A percentile compares a stretch with the other conserved stretches of the same genome.
Conservation (phyloP, 2,113 vertebrate genomes). For the Atlantisia rogersi region DNA sequence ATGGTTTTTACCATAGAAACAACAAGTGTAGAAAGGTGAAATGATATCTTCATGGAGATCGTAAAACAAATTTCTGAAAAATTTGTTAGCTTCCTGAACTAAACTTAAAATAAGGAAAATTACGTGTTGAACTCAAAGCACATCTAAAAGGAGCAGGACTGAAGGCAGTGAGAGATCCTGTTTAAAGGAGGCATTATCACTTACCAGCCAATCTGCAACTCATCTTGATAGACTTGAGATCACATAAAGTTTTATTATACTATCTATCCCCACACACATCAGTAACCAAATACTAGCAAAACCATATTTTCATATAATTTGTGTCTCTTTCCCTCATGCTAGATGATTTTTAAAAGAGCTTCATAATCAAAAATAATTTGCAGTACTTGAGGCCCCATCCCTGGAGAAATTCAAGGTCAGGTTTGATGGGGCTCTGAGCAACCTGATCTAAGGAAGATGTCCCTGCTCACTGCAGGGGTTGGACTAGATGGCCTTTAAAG, state of each 20-base stretch:
- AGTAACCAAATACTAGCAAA: not conserved
- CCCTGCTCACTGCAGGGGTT: too few relatives aligned
- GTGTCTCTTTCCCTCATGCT: not conserved
- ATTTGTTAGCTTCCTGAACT: not conserved
- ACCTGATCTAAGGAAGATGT: too few relatives aligned
- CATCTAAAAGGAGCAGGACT: not conserved
- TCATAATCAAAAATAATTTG: not conserved
- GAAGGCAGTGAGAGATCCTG: not conserved
- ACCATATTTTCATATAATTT: not conserved
- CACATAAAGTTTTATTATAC: not conserved
- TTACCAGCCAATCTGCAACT: not conserved
- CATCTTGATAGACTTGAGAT: not conserved
- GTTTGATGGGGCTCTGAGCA: too few relatives aligned
- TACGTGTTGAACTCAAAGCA: not conserved
- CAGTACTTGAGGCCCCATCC: not conserved
- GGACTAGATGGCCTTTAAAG: too few relatives aligned
- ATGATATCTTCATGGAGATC: rapidly evolving
- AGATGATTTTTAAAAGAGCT: not conserved
- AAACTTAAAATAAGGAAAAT: not conserved
- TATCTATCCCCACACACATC: not conserved
- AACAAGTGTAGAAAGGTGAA: not conserved
- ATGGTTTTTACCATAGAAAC: not conserved
- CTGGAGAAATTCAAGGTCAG: too few relatives aligned
- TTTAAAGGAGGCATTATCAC: not conserved
- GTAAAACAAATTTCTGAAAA: not conserved